Base-by-base conservation (phyloP, 2,888 invertebrate species). In the Taenaris catops region DNA sequence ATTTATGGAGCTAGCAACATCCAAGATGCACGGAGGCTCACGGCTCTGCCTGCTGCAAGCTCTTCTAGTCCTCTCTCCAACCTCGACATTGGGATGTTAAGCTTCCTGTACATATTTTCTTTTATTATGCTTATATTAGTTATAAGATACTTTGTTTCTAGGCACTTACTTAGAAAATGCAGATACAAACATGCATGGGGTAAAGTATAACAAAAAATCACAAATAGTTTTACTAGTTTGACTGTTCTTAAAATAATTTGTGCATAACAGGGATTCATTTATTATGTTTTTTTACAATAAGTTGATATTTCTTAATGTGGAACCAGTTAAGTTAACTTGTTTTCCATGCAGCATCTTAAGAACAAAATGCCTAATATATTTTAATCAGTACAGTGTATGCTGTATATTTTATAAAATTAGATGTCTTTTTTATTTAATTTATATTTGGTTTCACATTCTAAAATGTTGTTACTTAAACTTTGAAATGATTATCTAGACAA, bases 1-100 rank as follows among this genome's bases (percentile, higher is more conserved):
- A 58, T 88, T 21, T 90, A 90, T 49, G 76, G 71, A 2, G 43
- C 64, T 4, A 57, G 54, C 31, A 68, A 66, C 45, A 73, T 81
- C 34, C 65, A 62, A 31, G 61, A 63, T 7, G 32, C 38, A 7
- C 54, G 63, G 19, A n/a, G n/a, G n/a, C n/a, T n/a, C n/a, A 57
- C 39, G 25, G 50, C 58, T 11, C 58, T 58, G 25, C 61, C 69
- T 2, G 58, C 67, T 1, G 57, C 54, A 4, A 43, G 55, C 7
- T 58, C 59, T 2, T 51, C 74, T 4, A 88, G 88, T 71, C 88
- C 89, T 29, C 89, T 92, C 69, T 91, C 90, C 55, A 79, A 88
- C 59, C 81, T 91, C 69, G 94, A 94, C 70, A 90, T 94, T 68
- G 91, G 93, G 64, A 90, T 94, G 80, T 91, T 93, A 70, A 91